Evolutionary conservation across 2,797 vertebrate genomes (phyloP), one percentile per base, ranked within the genome.

Genomic region (Acrocephalus scirpaceus): DNA sequence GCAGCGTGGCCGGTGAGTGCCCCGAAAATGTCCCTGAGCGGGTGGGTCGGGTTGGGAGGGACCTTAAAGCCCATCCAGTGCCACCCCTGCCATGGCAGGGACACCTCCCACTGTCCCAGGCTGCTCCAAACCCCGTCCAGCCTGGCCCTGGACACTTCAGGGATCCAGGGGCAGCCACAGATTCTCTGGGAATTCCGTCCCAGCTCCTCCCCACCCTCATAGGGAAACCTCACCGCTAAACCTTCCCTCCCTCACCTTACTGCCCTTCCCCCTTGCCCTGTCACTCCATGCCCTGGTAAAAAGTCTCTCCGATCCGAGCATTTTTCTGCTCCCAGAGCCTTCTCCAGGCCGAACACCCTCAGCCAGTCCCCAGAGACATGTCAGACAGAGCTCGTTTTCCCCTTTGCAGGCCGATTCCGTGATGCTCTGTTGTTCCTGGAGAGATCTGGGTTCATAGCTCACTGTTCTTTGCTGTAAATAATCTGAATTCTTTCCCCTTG

Each of bases 1-100:
- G 98, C 62, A 97, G 95, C 34, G 94, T 99, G 47, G 98, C 99
- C 97, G 99, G 99, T 99, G 97, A 98, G 98, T 67, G 10, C 34
- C 9, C 50, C 4, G 3, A 5, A 5, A 30, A 15, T 1, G 32
- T 2, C n/a, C 18, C 82, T 11, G 45, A 13, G 53, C 1, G 20
- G 17, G 5, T 8, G 27, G 1, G 5, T 32, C 7, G 66, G 32
- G 27, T 14, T 3, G 23, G 44, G 29, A 38, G 4, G 51, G n/a
- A n/a, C 9, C 27, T 4, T 1, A 45, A 7, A 65, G 0, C 14
- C 4, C 36, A 8, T 0, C 22, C 62, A 18, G 16, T 8, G 5
- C 9, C 27, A 2, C 5, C 64, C 29, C 16, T 23, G 42, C 50
- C 42, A 0, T 5, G 48, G 34, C 50, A 32, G 32, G 36, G 66